Base-by-base conservation (phyloP, 2,113 vertebrate genomes). In the Cryptomyrus ogoouensis region DNA sequence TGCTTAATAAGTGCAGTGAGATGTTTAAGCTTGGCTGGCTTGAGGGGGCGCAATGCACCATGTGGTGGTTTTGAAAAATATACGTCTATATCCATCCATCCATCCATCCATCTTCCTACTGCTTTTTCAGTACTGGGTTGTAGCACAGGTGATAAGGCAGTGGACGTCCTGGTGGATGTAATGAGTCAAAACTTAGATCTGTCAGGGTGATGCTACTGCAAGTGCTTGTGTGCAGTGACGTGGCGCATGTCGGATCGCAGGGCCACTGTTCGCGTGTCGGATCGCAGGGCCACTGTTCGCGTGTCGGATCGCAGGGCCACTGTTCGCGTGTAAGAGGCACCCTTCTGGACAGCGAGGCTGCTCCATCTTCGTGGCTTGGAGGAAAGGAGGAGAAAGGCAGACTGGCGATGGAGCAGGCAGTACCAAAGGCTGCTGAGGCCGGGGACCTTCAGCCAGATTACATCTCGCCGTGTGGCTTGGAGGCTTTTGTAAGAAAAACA, bases 401-500 rank as follows among this genome's bases (percentile, higher is more conserved):
- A 83, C 12, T 13, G 85, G 92, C 89, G 77, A 39, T 12, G 46
- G 91, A 44, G 85, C 42, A 90, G 74, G 90, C 89, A 77, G 89
- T 87, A 89, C 31, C 77, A 3, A 44, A 31, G 9, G 80, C 66
- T 47, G 80, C 88, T 19, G 88, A 70, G 47, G 88, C 39, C 56
- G 80, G 39, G 89, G 87, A 89, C 56, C 90, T 62, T 31, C 87
- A n/a, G 42, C 58, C 52, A 46, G 80, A 56, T 88, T 42, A 77
- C 90, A 49, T 89, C 62, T 91, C 90, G 84, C 17, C 62, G 89
- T 90, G 92, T 91, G 90, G 89, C 90, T 88, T 83, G 90, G 91
- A 90, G 93, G 89, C 88, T 91, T 91, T 94, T 94, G 93, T 94
- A 94, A 94, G 93, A 95, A 94, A 94, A 94, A 93, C 94, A 92